Conservation (phyloP, 2,113 vertebrate genomes). For the Hyperopisus bebe region DNA sequence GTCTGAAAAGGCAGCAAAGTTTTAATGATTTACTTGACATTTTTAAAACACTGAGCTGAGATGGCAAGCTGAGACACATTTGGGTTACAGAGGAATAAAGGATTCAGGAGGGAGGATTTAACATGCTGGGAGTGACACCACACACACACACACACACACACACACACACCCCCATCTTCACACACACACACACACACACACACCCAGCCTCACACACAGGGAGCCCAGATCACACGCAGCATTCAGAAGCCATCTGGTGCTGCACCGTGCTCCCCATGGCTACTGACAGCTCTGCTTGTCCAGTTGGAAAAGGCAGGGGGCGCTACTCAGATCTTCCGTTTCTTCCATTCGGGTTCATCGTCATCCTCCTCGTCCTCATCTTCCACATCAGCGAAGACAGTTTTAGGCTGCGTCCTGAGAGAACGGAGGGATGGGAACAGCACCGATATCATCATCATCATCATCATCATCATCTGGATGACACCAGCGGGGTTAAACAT, state of each 20-base stretch:
- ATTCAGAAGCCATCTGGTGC: background rate
- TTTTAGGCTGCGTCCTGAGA: constrained; percentile 82
- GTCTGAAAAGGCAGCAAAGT: background rate
- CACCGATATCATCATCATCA: constrained; percentile 24
- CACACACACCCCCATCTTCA: background rate
- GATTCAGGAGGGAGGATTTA: background rate
- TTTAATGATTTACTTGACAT: background rate
- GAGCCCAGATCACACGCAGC: background rate
- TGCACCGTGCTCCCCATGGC: background rate
- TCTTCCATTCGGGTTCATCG: constrained; percentile 94
- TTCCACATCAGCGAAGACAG: constrained; percentile 85
- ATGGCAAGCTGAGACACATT: background rate
- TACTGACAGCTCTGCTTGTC: background rate
- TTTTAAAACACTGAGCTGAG: background rate
- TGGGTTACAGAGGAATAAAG: background rate
- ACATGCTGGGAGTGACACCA: background rate
- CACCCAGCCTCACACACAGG: background rate
- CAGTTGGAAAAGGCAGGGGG: constrained; percentile 16
- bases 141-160: background rate
- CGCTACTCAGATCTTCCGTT: constrained; percentile 86
- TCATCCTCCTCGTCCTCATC: constrained; percentile 84
- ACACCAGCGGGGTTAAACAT: no score
- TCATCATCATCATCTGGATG: constrained; percentile 11
- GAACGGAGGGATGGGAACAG: background rate
- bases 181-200: background rate